These are phyloP conservation scores for Choristoneura rosaceana DNA, from an alignment of 2,888 invertebrate species.

Conservation along the genomic window DNA sequence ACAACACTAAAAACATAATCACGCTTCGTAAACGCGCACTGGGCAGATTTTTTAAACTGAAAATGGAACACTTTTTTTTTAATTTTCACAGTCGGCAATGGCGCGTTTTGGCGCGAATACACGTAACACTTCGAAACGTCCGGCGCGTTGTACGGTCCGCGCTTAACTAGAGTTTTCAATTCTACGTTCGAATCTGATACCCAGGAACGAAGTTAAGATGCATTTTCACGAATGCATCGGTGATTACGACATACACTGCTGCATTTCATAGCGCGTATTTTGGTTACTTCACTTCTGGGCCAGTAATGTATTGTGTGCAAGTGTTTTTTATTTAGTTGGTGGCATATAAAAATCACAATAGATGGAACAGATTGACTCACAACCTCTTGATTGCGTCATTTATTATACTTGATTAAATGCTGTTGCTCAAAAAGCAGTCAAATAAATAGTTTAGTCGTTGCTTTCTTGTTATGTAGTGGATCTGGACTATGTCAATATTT, in stretches of 20 bases:
- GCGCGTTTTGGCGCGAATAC: conserved; percentile 69
- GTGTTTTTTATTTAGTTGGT: neutral
- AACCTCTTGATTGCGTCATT: conserved; percentile 33
- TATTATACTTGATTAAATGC: conserved; percentile 40
- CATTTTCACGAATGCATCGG: conserved; percentile 25
- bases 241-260: conserved; percentile 13
- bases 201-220: conserved; percentile 22
- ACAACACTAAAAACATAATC: conserved; percentile 10
- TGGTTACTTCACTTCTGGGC: neutral
- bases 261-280: neutral
- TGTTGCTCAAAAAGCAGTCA: conserved; percentile 39
- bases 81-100: conserved; percentile 50
- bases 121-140: conserved; percentile 54
- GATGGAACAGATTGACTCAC: conserved; percentile 38
- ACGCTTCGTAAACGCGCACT: conserved; percentile 25
- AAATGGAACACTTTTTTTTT: conserved; percentile 34
- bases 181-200: conserved; percentile 32
- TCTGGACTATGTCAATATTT: neutral
- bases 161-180: conserved; percentile 63
- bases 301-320: neutral
- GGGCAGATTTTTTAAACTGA: conserved; percentile 1
- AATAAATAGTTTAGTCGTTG: conserved; percentile 33
- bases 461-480: neutral
- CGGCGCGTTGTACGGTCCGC: conserved; percentile 58
- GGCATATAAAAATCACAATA: conserved; percentile 36